A percentile compares a stretch with the other conserved stretches of the same genome.
phyloP scores from a whole-genome alignment of 2,888 invertebrate genomes.

The Mantis religiosa region DNA sequence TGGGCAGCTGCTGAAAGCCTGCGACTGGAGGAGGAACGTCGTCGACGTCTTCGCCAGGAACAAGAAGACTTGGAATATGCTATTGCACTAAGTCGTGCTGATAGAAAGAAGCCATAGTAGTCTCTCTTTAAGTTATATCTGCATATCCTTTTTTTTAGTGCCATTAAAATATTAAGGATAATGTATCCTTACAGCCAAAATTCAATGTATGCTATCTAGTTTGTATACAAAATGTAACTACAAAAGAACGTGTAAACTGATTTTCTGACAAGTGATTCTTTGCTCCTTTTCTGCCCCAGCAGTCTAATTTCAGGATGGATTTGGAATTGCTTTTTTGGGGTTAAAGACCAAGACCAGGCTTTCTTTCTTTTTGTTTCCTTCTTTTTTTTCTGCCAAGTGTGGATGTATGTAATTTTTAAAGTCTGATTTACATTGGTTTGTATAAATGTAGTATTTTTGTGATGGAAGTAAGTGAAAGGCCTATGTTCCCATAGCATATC shows the following conservation, averaged over 20 bases:
- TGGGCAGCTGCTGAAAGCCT: constrained; percentile 71
- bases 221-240: neutral
- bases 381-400: too few species aligned
- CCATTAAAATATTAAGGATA: neutral
- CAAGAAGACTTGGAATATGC: constrained; percentile 71
- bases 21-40: constrained; percentile 57
- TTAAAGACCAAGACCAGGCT: neutral
- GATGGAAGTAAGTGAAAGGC: neutral
- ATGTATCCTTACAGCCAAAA: neutral
- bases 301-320: neutral
- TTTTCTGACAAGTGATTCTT: neutral
- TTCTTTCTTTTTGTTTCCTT: neutral
- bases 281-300: neutral
- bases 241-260: neutral
- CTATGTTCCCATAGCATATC: constrained; percentile 10
- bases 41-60: constrained; percentile 57
- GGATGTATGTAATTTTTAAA: neutral
- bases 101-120: neutral
- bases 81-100: constrained; percentile 58
- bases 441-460: neutral
- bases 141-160: neutral
- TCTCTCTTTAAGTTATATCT: neutral
- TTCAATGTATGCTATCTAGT: neutral
- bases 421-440: neutral
- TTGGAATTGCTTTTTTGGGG: neutral